A percentile compares a stretch with the other conserved stretches of the same genome.
These are phyloP conservation scores for Varanus salvator DNA, from an alignment of 2,113 vertebrate genomes.

Conservation along the genomic window DNA sequence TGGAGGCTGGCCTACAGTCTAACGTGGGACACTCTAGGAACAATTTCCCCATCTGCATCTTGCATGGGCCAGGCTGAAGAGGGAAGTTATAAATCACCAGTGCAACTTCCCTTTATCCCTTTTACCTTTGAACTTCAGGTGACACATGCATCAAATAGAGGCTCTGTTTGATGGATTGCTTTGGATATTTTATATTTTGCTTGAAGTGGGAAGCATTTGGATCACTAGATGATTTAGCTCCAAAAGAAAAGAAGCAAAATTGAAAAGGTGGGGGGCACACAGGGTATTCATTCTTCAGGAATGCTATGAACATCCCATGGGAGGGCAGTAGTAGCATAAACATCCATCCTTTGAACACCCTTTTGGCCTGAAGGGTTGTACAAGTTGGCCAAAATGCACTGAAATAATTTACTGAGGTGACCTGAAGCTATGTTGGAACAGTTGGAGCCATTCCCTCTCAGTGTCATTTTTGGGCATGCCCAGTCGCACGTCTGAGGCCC, in stretches of 20 bases:
- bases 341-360: not conserved
- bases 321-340: not conserved
- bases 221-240: not conserved
- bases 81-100: not conserved
- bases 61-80: not conserved
- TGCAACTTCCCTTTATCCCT: constrained; percentile 23
- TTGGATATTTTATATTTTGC: not conserved
- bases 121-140: constrained; percentile 44
- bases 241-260: constrained; percentile 3
- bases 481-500: not conserved
- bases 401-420: constrained; percentile 18
- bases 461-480: not conserved
- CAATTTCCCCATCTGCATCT: constrained; percentile 34
- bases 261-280: constrained; percentile 6
- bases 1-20: not conserved
- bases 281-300: constrained; percentile 19
- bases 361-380: not conserved
- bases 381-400: not conserved
- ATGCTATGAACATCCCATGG: constrained; percentile 13
- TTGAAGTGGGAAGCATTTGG: constrained; percentile 34
- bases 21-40: not conserved
- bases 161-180: not conserved
- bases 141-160: constrained; percentile 10
- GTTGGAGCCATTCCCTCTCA: not conserved
- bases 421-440: constrained; percentile 7